These are phyloP conservation scores for Microctenopoma steveboyesi DNA, from an alignment of 2,797 vertebrate species.

Conservation along the genomic window DNA sequence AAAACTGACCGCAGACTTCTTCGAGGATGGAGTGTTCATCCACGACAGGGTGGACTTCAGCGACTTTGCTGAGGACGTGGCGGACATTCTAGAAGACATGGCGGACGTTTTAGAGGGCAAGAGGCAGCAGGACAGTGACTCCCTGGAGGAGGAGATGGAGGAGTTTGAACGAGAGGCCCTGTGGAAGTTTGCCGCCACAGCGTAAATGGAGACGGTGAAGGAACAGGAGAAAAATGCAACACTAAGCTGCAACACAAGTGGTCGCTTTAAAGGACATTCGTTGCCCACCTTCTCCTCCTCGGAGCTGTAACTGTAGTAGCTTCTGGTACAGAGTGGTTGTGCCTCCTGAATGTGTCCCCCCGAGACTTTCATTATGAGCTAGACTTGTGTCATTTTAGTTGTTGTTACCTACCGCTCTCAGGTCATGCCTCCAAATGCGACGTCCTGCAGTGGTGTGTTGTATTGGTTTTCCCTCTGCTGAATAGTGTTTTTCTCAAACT, in stretches of 20 bases:
- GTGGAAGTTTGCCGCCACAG: slow-evolving; percentile 79
- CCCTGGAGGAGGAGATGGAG: slow-evolving; percentile 85
- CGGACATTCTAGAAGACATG: slow-evolving; percentile 84
- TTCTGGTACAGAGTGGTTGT: slow-evolving; percentile 66
- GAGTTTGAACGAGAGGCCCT: slow-evolving; percentile 83
- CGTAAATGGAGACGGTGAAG: slow-evolving; percentile 50
- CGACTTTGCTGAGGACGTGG: slow-evolving; percentile 82
- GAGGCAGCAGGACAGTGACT: slow-evolving; percentile 54
- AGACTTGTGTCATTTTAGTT: slow-evolving; percentile 68
- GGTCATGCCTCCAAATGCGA: slow-evolving; percentile 56
- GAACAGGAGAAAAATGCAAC: slow-evolving; percentile 13
- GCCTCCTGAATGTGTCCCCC: slow-evolving; percentile 64
- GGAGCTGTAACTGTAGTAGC: slow-evolving; percentile 71
- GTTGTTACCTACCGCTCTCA: slow-evolving; percentile 76
- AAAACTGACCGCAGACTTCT: slow-evolving; percentile 75
- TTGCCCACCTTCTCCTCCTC: slow-evolving; percentile 54
- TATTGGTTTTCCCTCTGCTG: slow-evolving; percentile 60
- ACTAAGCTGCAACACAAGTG: slow-evolving; percentile 33
- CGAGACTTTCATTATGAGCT: slow-evolving; percentile 74
- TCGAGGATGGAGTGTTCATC: slow-evolving; percentile 75
- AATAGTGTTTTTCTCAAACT: slow-evolving; percentile 45
- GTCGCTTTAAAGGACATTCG: slow-evolving; percentile 57
- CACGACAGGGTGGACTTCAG: slow-evolving; percentile 78
- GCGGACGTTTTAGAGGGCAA: slow-evolving; percentile 70
- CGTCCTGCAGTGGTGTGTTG: slow-evolving; percentile 60